Evolutionary conservation across 2,113 vertebrate genomes (phyloP), one percentile per base, ranked within the genome.

Genomic region (Bucco capensis): DNA sequence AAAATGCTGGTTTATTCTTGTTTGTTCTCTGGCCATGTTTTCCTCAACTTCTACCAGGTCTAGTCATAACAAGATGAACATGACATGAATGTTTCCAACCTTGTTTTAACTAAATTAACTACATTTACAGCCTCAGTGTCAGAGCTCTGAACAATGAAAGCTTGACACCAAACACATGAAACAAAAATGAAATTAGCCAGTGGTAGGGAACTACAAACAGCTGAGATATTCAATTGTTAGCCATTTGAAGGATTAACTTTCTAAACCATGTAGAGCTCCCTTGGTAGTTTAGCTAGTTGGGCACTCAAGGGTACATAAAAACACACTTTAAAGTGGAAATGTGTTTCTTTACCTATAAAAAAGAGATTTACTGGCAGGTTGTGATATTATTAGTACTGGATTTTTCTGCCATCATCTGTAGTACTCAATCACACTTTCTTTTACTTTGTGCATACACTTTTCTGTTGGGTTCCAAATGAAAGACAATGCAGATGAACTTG

Each of bases 211-310:
- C 97, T 97, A 96, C 97, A 97, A 97, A 97, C 95, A 98, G 97
- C 97, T 97, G 96, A 98, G 97, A 91, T 94, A 95, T 97, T 98
- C 96, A 97, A 92, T 97, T 97, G 97, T 97, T 97, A 92, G 97
- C 97, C 96, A 97, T 97, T 97, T 98, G 97, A 98, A 97, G 97
- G 98, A 98, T 98, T 98, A 98, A 98, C 97, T 98, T n/a, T 97
- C 97, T 97, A 98, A 98, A 98, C 97, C 97, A 97, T 96, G 95
- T 97, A 97, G 96, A 96, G 95, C 91, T 98, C 97, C 97, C 97
- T 96, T 91, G 94, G 94, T 98, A 96, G 94, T 97, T 97, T 94
- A 97, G 94, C 97, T 97, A 97, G 97, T 97, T 97, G 97, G 96
- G 95, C 95, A 98, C 97, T 97, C 97, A 97, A 92, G 97, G 94